These are phyloP conservation scores for Eumacrocentrus americanus DNA, from an alignment of 2,888 invertebrate species.

Conservation along the genomic window DNA sequence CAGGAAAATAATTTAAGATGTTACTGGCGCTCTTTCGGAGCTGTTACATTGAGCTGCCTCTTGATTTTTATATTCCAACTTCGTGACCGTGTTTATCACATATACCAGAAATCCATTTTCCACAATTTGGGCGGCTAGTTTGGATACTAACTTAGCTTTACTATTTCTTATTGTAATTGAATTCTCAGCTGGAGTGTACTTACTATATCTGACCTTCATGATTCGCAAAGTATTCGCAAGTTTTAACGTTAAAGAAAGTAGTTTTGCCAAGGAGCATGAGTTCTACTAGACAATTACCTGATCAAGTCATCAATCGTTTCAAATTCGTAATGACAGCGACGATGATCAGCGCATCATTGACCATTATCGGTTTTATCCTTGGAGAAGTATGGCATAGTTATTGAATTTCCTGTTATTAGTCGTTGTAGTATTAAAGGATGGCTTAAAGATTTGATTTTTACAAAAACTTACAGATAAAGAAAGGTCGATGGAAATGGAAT, in stretches of 20 bases:
- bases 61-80: slow-evolving; percentile 95
- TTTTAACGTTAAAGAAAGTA: slow-evolving; percentile 85
- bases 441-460: not conserved
- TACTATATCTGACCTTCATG: slow-evolving; percentile 92
- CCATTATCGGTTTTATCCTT: slow-evolving; percentile 92
- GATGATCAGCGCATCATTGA: slow-evolving; percentile 90
- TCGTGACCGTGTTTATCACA: slow-evolving; percentile 93
- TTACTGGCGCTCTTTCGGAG: slow-evolving; percentile 95
- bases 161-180: slow-evolving; percentile 90
- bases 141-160: slow-evolving; percentile 88
- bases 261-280: slow-evolving; percentile 92
- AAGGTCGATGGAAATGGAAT: slow-evolving; percentile 96
- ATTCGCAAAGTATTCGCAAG: slow-evolving; percentile 89
- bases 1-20: slow-evolving; percentile 86
- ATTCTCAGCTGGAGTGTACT: slow-evolving; percentile 89
- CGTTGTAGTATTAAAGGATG: not conserved
- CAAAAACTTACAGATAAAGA: slow-evolving; percentile 69
- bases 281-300: slow-evolving; percentile 86
- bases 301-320: slow-evolving; percentile 97
- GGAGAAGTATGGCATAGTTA: slow-evolving; percentile 72
- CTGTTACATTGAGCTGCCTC: slow-evolving; percentile 89
- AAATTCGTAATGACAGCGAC: slow-evolving; percentile 97
- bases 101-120: slow-evolving; percentile 97
- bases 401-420: slow-evolving; percentile 1
- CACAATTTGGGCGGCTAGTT: slow-evolving; percentile 94